phyloP scores from a whole-genome alignment of 2,888 invertebrate genomes.

The Acleris cristana region DNA sequence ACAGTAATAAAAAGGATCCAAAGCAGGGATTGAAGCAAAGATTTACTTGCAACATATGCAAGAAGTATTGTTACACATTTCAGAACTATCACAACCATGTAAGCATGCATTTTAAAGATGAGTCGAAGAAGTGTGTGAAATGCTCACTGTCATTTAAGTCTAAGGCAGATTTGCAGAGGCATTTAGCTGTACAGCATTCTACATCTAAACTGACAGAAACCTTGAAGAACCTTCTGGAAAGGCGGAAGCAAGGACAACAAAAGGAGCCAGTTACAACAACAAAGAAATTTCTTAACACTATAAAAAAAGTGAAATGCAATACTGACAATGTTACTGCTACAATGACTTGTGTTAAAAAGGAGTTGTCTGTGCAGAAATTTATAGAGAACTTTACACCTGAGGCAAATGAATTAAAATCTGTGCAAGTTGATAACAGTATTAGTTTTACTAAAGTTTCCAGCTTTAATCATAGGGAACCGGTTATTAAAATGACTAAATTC shows the following conservation, averaged over 20 bases:
- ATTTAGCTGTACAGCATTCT: conserved; percentile 57
- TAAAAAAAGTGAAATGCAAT: conserved; percentile 53
- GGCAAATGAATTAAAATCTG: conserved; percentile 40
- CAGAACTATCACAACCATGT: conserved; percentile 72
- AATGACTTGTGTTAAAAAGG: conserved; percentile 48
- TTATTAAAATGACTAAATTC: conserved; percentile 63
- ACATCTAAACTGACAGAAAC: conserved; percentile 68
- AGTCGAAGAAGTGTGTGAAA: conserved; percentile 63
- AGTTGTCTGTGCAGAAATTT: conserved; percentile 66
- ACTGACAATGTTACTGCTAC: conserved; percentile 44
- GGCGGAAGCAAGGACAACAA: conserved; percentile 49
- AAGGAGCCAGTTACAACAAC: conserved; percentile 39
- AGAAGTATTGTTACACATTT: conserved; percentile 69
- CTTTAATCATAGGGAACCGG: conserved; percentile 38
- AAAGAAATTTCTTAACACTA: conserved; percentile 54
- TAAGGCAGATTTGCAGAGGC: conserved; percentile 52
- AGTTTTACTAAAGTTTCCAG: conserved; percentile 47
- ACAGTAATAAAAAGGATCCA: conserved; percentile 12
- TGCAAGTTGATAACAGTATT: conserved; percentile 40
- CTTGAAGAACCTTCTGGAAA: conserved; percentile 62
- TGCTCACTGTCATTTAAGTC: conserved; percentile 59
- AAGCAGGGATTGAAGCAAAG: conserved; percentile 42
- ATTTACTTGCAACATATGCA: conserved; percentile 63
- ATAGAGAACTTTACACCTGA: conserved; percentile 72
- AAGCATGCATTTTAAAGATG: conserved; percentile 58